phyloP scores from a whole-genome alignment of 2,888 invertebrate species.

The Melangyna quadrimaculata region DNA sequence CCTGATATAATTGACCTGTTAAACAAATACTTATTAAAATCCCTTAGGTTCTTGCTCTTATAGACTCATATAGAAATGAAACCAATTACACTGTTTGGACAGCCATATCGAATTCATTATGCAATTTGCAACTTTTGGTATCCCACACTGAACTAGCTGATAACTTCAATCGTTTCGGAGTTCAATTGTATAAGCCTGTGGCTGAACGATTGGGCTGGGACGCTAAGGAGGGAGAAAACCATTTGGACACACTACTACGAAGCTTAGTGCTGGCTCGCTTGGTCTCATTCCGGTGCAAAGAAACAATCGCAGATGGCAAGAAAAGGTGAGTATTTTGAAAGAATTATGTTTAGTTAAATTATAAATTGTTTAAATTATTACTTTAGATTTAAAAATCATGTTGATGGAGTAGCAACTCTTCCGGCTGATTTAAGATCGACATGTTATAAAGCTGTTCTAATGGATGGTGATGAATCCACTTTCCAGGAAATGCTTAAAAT shows the following conservation, averaged over 20 bases:
- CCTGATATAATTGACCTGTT: too few species aligned
- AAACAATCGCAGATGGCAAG: slow-evolving; percentile 89
- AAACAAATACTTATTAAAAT: slow-evolving; percentile 70
- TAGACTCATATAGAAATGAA: slow-evolving; percentile 92
- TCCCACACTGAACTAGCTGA: slow-evolving; percentile 90
- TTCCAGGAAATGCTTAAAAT: slow-evolving; percentile 90
- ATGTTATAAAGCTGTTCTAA: slow-evolving; percentile 92
- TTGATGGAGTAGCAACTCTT: slow-evolving; percentile 83
- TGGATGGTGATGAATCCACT: slow-evolving; percentile 86
- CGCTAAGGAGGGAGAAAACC: slow-evolving; percentile 89
- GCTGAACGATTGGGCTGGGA: slow-evolving; percentile 92
- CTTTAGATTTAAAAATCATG: slow-evolving; percentile 85
- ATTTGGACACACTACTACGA: slow-evolving; percentile 91
- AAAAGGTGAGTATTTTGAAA: slow-evolving; percentile 73
- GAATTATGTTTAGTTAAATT: slow-evolving; percentile 81
- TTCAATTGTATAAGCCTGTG: slow-evolving; percentile 87
- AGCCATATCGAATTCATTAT: slow-evolving; percentile 89
- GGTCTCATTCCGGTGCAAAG: slow-evolving; percentile 90
- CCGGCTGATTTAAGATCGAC: slow-evolving; percentile 93
- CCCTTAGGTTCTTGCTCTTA: slow-evolving; percentile 86
- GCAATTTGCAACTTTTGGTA: slow-evolving; percentile 88
- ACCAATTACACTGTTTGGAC: slow-evolving; percentile 97
- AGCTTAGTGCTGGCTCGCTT: slow-evolving; percentile 91
- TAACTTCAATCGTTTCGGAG: slow-evolving; percentile 88
- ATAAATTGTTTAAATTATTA: neutral